phyloP scores from a whole-genome alignment of 2,888 invertebrate species.

The Ichneumon xanthorius region DNA sequence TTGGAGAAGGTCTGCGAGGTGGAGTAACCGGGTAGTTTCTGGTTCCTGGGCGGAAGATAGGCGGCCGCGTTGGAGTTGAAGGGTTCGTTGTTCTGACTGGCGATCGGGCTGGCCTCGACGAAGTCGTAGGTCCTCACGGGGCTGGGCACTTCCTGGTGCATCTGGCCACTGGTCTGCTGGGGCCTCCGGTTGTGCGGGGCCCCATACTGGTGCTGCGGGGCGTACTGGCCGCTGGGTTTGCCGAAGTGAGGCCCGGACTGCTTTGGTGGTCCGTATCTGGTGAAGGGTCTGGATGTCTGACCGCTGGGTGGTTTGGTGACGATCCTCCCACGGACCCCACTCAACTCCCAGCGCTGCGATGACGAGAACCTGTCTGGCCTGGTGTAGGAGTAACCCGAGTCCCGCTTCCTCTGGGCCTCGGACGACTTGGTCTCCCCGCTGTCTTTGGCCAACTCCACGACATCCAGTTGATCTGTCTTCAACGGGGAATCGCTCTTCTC shows the following conservation, averaged over 20 bases:
- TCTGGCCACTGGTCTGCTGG: conserved; percentile 60
- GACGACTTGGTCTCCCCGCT: conserved; percentile 60
- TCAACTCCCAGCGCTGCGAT: conserved; percentile 29
- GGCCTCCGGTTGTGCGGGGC: conserved; percentile 31
- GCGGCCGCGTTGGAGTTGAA: conserved; percentile 80
- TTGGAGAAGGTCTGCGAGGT: conserved; percentile 49
- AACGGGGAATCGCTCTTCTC: conserved; percentile 33
- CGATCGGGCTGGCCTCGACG: conserved; percentile 77
- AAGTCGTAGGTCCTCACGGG: conserved; percentile 77
- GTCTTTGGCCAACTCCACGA: conserved; percentile 67
- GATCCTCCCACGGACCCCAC: conserved; percentile 72
- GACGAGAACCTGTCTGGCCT: conserved; percentile 68
- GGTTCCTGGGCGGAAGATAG: conserved; percentile 82
- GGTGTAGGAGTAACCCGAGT: conserved; percentile 78
- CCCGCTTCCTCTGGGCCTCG: conserved; percentile 78
- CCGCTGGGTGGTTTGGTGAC: conserved; percentile 70
- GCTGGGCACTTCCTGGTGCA: conserved; percentile 75
- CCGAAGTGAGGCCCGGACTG: conserved; percentile 3
- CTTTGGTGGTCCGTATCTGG: conserved; percentile 79
- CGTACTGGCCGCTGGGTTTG: conserved; percentile 56
- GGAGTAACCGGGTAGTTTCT: conserved; percentile 77
- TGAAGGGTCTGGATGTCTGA: conserved; percentile 77
- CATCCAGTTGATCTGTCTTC: conserved; percentile 64
- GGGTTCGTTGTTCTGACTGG: conserved; percentile 81
- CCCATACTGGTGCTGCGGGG: conserved; percentile 3